Evolutionary conservation across 2,797 vertebrate genomes (phyloP), one percentile per base, ranked within the genome.

Genomic region (Sebastes kiyomatsui): DNA sequence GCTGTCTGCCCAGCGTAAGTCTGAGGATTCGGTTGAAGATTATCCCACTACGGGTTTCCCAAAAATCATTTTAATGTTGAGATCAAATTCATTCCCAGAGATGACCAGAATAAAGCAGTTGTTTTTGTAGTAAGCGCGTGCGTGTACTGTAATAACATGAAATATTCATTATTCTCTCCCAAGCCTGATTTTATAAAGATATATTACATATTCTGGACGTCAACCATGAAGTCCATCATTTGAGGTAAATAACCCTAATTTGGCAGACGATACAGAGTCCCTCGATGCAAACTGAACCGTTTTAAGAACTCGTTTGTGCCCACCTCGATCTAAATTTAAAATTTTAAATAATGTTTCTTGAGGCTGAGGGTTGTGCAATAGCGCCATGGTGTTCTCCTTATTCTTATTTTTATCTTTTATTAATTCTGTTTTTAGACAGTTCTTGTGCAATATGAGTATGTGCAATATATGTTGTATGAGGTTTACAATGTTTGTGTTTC

Each of bases 21-120:
- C 59, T 60, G 69, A 65, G 56, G 68, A 77, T 75, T 65, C 30
- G 2, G 22, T 11, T 22, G 25, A 80, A 79, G 87, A 82, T 85
- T 72, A 87, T 84, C 67, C 61, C 11, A 0, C 68, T 30, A 23
- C 1, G 1, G 25, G 18, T 79, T 72, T 66, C 42, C 55, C 14
- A 60, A 65, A 77, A 83, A 22, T 64, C 4, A 42, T 67, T 70
- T 76, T 12, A 55, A 59, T 14, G 23, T 56, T 49, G 20, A 8
- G 3, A 65, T 79, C 6, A 68, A 23, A 79, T 25, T 25, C 7
- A 67, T 59, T 76, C 20, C 30, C 6, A 3, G 11, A 75, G 46
- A 85, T 38, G 27, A 79, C 23, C 2, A 66, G 2, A 81, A 72
- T 59, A 42, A 70, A 77, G 55, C 27, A 0, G 8, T 32, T 65